These are phyloP conservation scores for Drosophila sp. DNA, from an alignment of 1,140 invertebrate genomes.

Conservation along the genomic window DNA sequence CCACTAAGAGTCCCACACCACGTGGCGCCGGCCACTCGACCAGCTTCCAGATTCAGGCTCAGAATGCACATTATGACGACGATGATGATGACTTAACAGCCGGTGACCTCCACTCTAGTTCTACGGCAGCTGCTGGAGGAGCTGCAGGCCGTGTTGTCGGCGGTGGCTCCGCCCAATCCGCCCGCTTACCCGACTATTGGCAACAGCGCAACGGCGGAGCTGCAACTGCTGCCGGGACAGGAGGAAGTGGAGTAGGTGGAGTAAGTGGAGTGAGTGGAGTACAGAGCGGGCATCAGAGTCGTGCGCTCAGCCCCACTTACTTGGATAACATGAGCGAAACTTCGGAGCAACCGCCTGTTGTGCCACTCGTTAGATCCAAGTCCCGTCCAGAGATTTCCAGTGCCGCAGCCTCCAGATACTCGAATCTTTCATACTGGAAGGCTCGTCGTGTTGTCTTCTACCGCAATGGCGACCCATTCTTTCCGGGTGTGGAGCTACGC, in stretches of 20 bases:
- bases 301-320: conserved; percentile 69
- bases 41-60: conserved; percentile 62
- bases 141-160: conserved; percentile 25
- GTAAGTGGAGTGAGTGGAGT: conserved; percentile 18
- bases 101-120: conserved; percentile 37
- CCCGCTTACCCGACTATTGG: conserved; percentile 71
- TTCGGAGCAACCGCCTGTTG: conserved; percentile 81
- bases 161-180: conserved; percentile 22
- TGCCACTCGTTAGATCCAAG: conserved; percentile 79
- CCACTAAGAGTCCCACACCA: conserved; percentile 58
- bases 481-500: conserved; percentile 94
- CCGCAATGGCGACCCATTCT: conserved; percentile 96
- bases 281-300: conserved; percentile 68
- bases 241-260: conserved; percentile 25
- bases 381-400: conserved; percentile 83
- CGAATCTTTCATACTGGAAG: conserved; percentile 93
- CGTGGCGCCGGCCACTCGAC: conserved; percentile 46
- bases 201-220: conserved; percentile 68
- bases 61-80: conserved; percentile 62
- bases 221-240: conserved; percentile 18
- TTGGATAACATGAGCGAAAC: conserved; percentile 84
- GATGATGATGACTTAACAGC: conserved; percentile 66
- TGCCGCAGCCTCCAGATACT: conserved; percentile 87
- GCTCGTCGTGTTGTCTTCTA: conserved; percentile 95
- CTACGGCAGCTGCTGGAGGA: conserved; percentile 40